These are phyloP conservation scores for Karalla daura DNA, from an alignment of 2,797 vertebrate genomes.

Conservation along the genomic window DNA sequence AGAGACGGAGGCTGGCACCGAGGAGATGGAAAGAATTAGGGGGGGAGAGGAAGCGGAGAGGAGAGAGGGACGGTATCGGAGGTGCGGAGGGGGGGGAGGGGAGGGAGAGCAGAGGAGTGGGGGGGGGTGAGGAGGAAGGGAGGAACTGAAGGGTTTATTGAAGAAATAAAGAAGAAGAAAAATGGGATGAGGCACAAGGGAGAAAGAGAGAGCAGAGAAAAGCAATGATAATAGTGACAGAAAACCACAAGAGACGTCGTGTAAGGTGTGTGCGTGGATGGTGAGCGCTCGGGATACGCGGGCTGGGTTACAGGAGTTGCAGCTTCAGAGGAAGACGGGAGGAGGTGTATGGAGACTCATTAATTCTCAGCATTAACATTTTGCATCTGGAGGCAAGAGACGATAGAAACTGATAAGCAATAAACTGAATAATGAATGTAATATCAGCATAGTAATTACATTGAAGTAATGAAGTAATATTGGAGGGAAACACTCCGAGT, in stretches of 20 bases:
- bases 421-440: conserved; percentile 65
- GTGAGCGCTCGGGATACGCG: conserved; percentile 42
- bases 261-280: conserved; percentile 1
- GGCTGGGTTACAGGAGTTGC: conserved; percentile 35
- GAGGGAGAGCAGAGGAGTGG: neutral
- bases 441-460: conserved; percentile 60
- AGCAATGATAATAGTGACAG: conserved; percentile 10
- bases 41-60: neutral
- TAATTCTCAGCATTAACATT: conserved; percentile 64
- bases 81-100: neutral
- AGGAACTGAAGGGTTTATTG: conserved; percentile 22
- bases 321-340: conserved; percentile 44
- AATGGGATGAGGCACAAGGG: conserved; percentile 2
- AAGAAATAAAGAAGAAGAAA: neutral
- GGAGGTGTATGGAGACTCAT: conserved; percentile 44
- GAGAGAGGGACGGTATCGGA: conserved; percentile 1
- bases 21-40: conserved; percentile 19
- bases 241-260: conserved; percentile 18
- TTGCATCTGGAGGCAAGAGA: conserved; percentile 58
- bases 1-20: conserved; percentile 9
- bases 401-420: conserved; percentile 39
- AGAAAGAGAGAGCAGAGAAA: conserved; percentile 17
- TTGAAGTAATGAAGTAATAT: conserved; percentile 45
- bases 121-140: neutral
- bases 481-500: neutral